These are phyloP conservation scores for Spinus olivaceus DNA, from an alignment of 2,797 vertebrate genomes.

Conservation along the genomic window DNA sequence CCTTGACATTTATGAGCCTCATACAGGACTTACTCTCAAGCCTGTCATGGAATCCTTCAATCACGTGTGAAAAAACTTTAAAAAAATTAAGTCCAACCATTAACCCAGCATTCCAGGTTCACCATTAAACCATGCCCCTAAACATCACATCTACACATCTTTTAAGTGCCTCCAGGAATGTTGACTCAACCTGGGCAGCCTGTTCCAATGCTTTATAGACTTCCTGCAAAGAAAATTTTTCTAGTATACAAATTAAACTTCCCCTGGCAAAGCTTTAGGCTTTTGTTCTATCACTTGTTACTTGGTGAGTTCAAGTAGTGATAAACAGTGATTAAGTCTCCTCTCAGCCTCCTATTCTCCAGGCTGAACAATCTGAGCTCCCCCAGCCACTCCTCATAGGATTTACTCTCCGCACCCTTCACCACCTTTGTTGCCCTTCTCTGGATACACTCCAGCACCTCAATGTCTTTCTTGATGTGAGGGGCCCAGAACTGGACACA, in stretches of 20 bases:
- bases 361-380: neutral
- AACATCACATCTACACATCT: neutral
- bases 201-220: neutral
- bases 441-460: rapidly evolving
- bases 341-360: neutral
- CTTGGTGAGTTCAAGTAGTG: neutral
- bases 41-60: neutral
- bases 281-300: neutral
- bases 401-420: neutral
- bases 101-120: neutral
- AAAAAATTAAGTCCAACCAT: neutral
- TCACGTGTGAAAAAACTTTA: neutral
- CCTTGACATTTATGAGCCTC: neutral
- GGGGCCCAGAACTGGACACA: neutral
- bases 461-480: neutral
- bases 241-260: neutral
- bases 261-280: neutral
- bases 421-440: neutral
- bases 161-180: neutral
- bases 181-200: neutral
- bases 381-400: neutral
- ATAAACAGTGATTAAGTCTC: neutral
- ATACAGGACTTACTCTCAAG: neutral
- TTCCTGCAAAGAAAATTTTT: neutral
- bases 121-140: neutral